Base-by-base conservation (phyloP, 1,140 invertebrate genomes). In the Drosophila neocordata region DNA sequence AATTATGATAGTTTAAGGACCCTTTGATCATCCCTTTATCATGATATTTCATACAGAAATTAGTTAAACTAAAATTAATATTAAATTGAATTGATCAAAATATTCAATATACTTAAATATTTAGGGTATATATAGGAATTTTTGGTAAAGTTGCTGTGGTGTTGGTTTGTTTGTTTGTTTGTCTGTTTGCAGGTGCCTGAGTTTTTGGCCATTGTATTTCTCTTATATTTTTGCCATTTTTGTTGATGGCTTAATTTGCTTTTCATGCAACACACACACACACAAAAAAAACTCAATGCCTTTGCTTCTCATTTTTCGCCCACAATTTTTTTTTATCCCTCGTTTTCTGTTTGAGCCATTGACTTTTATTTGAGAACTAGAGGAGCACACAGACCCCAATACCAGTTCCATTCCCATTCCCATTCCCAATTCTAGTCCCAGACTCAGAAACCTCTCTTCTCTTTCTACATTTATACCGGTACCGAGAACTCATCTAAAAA, bases 171-270 rank as follows among this genome's bases (percentile, higher is more conserved):
- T 48, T 13, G 41, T 48, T 48, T 48, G 41, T 56, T 56, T 56
- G 53, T 61, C 27, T 61, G 24, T 41, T 44, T 61, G 12, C 38
- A 61, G 38, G 38, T 44, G 58, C 38, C 41, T 61, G 35, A 4
- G 38, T 9, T 22, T 24, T 75, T 72, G 15, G 27, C 7, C 24
- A 55, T 55, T 55, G 53, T 56, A 56, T 87, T 77, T 74, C 53
- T 70, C 78, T 59, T 68, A 64, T 73, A 58, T 73, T 73, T 73
- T 68, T 77, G 51, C 60, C 44, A 31, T 71, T 85, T 74, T 31
- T 8, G 62, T 65, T 61, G 63, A 85, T 70, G 70, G 82, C 83
- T 85, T 87, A 87, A 85, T 85, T 85, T 85, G 70, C 67, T 81
- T 85, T 85, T 72, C 78, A 87, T 85, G 74, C 63, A 75, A 57